A percentile compares a stretch with the other conserved stretches of the same genome.
These are phyloP conservation scores for Rhegmatorhina hoffmannsi DNA, from an alignment of 2,113 vertebrate genomes.

Conservation along the genomic window DNA sequence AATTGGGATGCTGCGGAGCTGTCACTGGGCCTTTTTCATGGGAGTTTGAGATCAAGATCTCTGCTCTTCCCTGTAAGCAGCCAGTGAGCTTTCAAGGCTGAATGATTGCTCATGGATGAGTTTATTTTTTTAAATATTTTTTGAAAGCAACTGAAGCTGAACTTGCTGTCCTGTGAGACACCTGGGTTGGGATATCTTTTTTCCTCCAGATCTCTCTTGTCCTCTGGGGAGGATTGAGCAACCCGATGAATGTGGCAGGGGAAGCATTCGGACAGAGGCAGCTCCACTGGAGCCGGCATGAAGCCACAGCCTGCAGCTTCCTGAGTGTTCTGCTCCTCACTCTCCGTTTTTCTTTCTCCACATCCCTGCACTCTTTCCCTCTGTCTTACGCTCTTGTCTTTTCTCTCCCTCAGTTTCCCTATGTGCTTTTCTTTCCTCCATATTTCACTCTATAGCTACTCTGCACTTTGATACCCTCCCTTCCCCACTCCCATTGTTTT, in stretches of 20 bases:
- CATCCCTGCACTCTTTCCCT: rapidly evolving
- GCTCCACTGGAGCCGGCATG: rapidly evolving
- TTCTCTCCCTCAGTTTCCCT: neutral
- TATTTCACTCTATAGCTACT: neutral
- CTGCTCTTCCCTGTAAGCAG: neutral
- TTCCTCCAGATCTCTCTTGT: neutral
- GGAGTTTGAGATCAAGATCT: neutral
- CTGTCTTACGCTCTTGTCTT: neutral
- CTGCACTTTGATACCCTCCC: rapidly evolving
- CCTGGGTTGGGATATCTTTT: neutral
- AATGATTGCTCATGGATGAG: neutral
- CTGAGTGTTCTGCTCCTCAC: rapidly evolving
- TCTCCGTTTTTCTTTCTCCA: neutral
- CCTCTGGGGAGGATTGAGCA: neutral
- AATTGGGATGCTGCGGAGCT: neutral
- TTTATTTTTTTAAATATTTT: neutral
- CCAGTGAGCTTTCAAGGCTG: neutral
- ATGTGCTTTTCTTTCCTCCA: neutral
- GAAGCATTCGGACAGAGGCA: neutral
- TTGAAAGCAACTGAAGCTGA: neutral
- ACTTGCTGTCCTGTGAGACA: neutral
- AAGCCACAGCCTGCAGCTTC: neutral
- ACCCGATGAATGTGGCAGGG: neutral
- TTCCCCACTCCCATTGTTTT: neutral
- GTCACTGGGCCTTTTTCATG: rapidly evolving